phyloP scores from a whole-genome alignment of 2,888 invertebrate genomes.

The Lampropteryx suffumata region DNA sequence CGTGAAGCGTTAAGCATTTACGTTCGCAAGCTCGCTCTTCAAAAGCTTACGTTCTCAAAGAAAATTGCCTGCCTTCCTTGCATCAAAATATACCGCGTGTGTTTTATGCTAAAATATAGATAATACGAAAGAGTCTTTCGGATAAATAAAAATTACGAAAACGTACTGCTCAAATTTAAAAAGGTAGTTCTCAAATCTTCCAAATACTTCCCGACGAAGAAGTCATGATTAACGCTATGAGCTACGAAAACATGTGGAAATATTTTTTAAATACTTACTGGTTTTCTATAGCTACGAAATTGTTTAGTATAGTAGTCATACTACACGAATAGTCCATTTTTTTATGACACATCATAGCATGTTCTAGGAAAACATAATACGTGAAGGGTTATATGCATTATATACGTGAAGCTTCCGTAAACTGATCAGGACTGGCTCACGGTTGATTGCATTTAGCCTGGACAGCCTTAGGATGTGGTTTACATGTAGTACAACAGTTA shows the following conservation, averaged over 20 bases:
- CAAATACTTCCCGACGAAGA: no score
- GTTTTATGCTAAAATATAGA: conserved; percentile 1
- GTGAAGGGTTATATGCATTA: neutral
- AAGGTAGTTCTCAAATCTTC: no score
- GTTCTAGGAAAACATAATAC: no score
- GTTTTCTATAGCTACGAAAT: no score
- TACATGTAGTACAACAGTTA: neutral
- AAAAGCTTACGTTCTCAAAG: conserved; percentile 36
- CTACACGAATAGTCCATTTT: no score
- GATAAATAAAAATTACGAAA: no score
- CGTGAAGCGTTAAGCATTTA: conserved; percentile 13
- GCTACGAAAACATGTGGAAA: no score
- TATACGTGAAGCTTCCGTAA: neutral
- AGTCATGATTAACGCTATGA: no score
- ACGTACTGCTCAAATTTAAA: no score
- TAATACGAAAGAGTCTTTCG: no score
- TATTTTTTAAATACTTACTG: no score
- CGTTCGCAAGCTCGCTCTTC: conserved; percentile 22
- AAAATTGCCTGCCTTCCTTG: conserved; percentile 23
- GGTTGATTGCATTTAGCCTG: conserved; percentile 38
- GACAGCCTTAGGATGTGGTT: conserved; percentile 14
- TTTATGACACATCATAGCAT: neutral
- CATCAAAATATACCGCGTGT: conserved; percentile 2
- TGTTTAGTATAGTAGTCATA: no score
- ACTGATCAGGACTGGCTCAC: conserved; percentile 22